Evolutionary conservation across 2,797 vertebrate species (phyloP).

Genomic region (Podarcis siculus): DNA sequence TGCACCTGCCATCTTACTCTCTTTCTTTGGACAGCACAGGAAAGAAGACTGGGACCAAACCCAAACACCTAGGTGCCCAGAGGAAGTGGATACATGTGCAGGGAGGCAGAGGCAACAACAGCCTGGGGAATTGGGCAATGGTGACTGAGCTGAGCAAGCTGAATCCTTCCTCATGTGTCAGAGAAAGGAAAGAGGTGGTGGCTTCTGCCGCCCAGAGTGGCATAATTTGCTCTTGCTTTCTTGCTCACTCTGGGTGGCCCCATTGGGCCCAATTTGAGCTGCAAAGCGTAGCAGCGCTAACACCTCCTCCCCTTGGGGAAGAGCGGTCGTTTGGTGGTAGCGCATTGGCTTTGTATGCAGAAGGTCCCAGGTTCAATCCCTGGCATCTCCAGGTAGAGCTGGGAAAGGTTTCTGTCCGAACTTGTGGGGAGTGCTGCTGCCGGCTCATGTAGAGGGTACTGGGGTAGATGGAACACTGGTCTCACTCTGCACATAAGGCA

Average conservation of each 20-base stretch:
- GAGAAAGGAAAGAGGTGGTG: no score
- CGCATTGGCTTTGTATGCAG: no score
- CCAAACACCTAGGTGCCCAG: not conserved
- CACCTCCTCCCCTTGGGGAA: no score
- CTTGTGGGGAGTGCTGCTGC: no score
- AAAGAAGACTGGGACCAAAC: not conserved
- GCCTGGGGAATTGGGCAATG: not conserved
- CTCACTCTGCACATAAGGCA: no score
- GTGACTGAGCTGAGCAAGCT: not conserved
- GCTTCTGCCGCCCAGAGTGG: not conserved
- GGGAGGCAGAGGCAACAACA: not conserved
- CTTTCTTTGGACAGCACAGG: not conserved
- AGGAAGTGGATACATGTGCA: not conserved
- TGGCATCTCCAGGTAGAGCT: no score
- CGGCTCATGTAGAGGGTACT: no score
- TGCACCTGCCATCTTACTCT: not conserved
- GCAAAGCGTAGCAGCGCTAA: not conserved
- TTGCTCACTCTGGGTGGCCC: not conserved
- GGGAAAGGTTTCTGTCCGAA: no score
- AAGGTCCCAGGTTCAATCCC: no score
- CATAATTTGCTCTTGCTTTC: not conserved
- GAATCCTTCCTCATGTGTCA: not conserved
- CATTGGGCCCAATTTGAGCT: not conserved
- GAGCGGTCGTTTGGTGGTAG: no score
- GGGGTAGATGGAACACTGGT: no score